Evolutionary conservation across 2,888 invertebrate species (phyloP), one percentile per base, ranked within the genome.

Genomic region (Atherix ibis): DNA sequence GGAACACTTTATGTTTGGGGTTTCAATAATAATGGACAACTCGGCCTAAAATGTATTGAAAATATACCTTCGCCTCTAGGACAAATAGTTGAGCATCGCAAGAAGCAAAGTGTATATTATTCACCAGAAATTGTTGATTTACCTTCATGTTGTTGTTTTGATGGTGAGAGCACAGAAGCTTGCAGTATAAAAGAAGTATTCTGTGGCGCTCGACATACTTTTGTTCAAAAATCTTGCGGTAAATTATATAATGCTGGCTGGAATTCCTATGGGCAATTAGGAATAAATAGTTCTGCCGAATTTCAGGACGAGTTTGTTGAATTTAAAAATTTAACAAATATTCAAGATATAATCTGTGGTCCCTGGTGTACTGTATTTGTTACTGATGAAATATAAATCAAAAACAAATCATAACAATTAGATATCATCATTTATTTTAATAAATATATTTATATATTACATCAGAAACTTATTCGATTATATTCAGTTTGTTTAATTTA

Each of bases 1-100:
- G 88, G 87, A 10, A 89, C 89, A 54, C 50, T 89, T 0, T 92
- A 89, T 52, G 67, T 71, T 3, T 92, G 92, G 91, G 92, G 92
- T 5, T 88, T 83, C 78, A 92, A 92, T 60, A 75, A 79, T 40
- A 72, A 71, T 48, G 89, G 91, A 0, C 88, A 92, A 56, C 60
- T 92, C 12, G 91, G 91, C 5, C 56, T 80, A 18, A 54, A 58
- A 19, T 49, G 53, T 5, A 52, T 62, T 39, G 62, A 63, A 38
- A 51, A 51, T 18, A 17, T 16, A 26, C 27, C 13, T 6, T 14
- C 13, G 34, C 34, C 22, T 35, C 37, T 30, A 14, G 36, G 29
- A 37, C 2, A 9, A 28, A 22, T 9, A 26, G 37, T 13, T 32
- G 46, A 1, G 46, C 48, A 32, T 44, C 37, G 33, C 27, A 56